These are phyloP conservation scores for Lithosia quadra DNA, from an alignment of 2,888 invertebrate genomes.

Conservation along the genomic window DNA sequence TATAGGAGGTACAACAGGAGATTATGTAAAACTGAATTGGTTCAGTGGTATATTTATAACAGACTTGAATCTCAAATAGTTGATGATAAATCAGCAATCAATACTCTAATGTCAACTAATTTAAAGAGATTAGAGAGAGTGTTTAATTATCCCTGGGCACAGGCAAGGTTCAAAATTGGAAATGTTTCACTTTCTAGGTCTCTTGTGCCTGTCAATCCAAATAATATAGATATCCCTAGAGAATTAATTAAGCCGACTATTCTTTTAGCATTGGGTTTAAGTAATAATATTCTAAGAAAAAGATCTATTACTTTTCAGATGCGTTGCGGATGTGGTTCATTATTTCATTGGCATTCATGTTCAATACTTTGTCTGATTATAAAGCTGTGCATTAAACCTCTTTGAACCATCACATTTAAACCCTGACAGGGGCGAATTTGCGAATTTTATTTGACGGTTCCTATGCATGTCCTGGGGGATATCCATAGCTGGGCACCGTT, in stretches of 20 bases:
- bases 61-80: not conserved
- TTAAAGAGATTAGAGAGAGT: not conserved
- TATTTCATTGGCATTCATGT: too few relatives aligned
- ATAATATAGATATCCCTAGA: not conserved
- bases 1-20: not conserved
- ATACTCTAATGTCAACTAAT: not conserved
- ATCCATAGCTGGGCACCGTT: too few relatives aligned
- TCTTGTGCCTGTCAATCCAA: not conserved
- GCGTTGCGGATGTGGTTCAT: too few relatives aligned
- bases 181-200: not conserved
- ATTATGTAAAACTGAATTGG: not conserved
- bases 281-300: too few relatives aligned
- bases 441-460: too few relatives aligned
- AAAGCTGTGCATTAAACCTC: too few relatives aligned
- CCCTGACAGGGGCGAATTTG: too few relatives aligned
- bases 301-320: too few relatives aligned
- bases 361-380: too few relatives aligned
- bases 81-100: not conserved
- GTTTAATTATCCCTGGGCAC: not conserved
- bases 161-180: not conserved
- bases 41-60: not conserved
- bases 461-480: too few relatives aligned
- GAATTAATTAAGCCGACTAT: constrained; percentile 3
- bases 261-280: not conserved
- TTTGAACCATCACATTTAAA: too few relatives aligned